Evolutionary conservation across 2,797 vertebrate species (phyloP).

Genomic region (Oreonectes daqikongensis): DNA sequence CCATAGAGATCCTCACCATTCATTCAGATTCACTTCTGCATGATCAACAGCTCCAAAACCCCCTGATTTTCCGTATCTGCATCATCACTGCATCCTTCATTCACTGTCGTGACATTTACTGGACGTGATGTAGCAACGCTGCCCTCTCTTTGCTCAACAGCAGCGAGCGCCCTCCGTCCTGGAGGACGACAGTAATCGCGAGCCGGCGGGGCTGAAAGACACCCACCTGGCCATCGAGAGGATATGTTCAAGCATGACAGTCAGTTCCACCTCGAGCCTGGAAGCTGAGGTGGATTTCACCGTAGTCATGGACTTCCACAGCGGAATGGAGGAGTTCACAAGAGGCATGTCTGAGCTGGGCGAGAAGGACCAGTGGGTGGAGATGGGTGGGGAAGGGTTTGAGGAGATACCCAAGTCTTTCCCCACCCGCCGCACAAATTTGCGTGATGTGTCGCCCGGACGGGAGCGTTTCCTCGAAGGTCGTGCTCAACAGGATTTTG

Average conservation of each 20-base stretch:
- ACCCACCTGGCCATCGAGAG: conserved; percentile 83
- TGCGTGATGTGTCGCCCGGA: conserved; percentile 79
- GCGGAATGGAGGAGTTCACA: conserved; percentile 85
- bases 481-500: conserved; percentile 71
- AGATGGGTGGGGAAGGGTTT: conserved; percentile 87
- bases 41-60: background rate
- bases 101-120: background rate
- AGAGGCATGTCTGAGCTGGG: conserved; percentile 67
- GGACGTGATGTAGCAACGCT: conserved; percentile 44
- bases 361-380: conserved; percentile 72
- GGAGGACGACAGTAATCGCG: conserved; percentile 89
- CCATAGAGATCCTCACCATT: background rate
- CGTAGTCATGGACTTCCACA: conserved; percentile 79
- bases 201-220: conserved; percentile 85
- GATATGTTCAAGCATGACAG: conserved; percentile 85
- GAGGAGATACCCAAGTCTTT: conserved; percentile 79
- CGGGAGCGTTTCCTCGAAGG: conserved; percentile 77
- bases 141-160: conserved; percentile 67
- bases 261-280: conserved; percentile 87
- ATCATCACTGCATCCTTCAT: background rate
- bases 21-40: background rate
- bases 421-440: conserved; percentile 80
- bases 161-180: conserved; percentile 69
- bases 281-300: conserved; percentile 88
- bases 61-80: background rate